Evolutionary conservation across 2,888 invertebrate genomes (phyloP), one percentile per base, ranked within the genome.

Genomic region (Agapostemon virescens): DNA sequence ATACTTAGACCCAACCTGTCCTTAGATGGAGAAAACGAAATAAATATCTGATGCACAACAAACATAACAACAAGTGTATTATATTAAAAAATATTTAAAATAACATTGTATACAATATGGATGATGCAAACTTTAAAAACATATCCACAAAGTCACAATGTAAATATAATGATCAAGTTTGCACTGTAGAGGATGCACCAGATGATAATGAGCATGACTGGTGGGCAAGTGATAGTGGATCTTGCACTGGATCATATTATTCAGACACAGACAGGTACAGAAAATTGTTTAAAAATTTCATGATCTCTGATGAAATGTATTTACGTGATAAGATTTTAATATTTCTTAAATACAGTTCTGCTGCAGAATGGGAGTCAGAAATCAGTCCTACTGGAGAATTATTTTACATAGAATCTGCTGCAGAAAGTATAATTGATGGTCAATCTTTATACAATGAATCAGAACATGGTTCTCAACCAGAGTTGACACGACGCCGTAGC

Each of bases 141-240:
- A 30, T 33, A 42, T 45, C 55, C 36, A 15, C 74, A 30, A 82
- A 79, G 66, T 63, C 82, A 33, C 74, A 79, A 33, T 74, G 66
- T 45, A 81, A 83, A 71, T 79, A 76, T 49, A 74, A 23, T 30
- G 74, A 73, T 17, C 73, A 75, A 74, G 49, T 73, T 42, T 70
- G 63, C 61, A 45, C 81, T n/a, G 52, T 72, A 33, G 82, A 85
- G 23, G 77, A 79, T 69, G 72, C 49, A 17, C 87, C 83, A 74
- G 70, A 88, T 40, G 91, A 91, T 68, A 89, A 90, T 55, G 90
- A 92, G 74, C 89, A 91, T 20, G 89, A 90, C 52, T 92, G 92
- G 89, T 92, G 92, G 92, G 91, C 91, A 40, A 92, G 92, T 79
- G 92, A 92, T 42, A 92, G 92, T 80, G 91, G 90, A 66, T 92